Percentiles rank a stretch among this genome's conserved stretches.
These are phyloP conservation scores for Apteryx mantelli DNA, from an alignment of 2,113 vertebrate species.

Conservation along the genomic window DNA sequence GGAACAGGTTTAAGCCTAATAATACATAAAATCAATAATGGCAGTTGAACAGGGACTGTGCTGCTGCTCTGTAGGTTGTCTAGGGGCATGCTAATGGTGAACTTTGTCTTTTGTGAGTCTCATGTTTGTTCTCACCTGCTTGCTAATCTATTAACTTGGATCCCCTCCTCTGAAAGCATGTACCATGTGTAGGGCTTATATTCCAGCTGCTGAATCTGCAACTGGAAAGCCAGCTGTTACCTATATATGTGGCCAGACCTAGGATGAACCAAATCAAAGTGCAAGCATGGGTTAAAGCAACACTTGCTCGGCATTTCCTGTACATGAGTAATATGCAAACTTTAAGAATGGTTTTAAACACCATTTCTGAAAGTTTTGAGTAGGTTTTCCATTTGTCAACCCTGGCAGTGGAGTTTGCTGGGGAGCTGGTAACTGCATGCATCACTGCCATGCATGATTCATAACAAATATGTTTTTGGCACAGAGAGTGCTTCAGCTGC, in stretches of 20 bases:
- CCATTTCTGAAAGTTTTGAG: neutral
- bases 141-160: neutral
- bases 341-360: neutral
- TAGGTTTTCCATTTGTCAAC: neutral
- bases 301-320: neutral
- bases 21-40: neutral
- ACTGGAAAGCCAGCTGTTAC: neutral
- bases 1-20: neutral
- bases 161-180: neutral
- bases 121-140: neutral
- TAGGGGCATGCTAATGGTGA: neutral
- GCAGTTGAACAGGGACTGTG: neutral
- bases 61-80: neutral
- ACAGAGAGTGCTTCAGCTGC: neutral
- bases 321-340: neutral
- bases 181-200: accelerated
- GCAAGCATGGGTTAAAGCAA: neutral
- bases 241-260: neutral
- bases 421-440: neutral
- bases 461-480: neutral
- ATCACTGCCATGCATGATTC: neutral
- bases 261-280: neutral
- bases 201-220: neutral
- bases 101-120: neutral
- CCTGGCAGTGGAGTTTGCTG: neutral